Evolutionary conservation across 1,140 invertebrate species (phyloP).

Genomic region (Leptinotarsa undecemlineata): DNA sequence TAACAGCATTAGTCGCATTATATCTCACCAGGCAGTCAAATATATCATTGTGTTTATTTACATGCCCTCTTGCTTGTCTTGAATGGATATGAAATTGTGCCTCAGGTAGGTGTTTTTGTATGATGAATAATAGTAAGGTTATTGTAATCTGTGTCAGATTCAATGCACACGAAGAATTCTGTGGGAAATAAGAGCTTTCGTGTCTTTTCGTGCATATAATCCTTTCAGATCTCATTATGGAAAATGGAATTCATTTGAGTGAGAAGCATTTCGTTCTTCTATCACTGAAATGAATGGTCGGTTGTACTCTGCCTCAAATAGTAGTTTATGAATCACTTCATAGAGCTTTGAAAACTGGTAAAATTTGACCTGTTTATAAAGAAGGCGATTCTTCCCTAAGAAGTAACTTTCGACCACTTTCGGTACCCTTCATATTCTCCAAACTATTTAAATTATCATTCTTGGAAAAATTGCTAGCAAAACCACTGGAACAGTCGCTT

Average conservation of each 20-base stretch:
- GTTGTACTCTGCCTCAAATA: no score
- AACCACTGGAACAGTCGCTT: no score
- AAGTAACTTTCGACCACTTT: no score
- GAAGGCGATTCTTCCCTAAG: no score
- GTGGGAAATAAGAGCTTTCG: not conserved
- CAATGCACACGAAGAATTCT: not conserved
- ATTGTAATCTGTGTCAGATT: not conserved
- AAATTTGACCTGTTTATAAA: no score
- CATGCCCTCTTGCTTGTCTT: not conserved
- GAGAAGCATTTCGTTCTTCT: no score
- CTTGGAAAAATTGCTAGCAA: no score
- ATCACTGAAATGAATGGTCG: no score
- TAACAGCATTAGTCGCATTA: not conserved
- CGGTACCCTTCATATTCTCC: no score
- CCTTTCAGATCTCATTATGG: not conserved
- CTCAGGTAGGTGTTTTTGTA: not conserved
- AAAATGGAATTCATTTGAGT: not conserved
- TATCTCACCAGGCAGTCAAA: not conserved
- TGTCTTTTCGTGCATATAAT: not conserved
- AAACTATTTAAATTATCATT: no score
- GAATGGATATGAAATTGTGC: not conserved
- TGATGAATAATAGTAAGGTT: not conserved
- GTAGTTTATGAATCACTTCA: no score
- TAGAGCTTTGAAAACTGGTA: no score
- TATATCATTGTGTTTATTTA: conserved; percentile 1